Evolutionary conservation across 2,113 vertebrate genomes (phyloP), one percentile per base, ranked within the genome.

Genomic region (Apistogramma diplotaenia): DNA sequence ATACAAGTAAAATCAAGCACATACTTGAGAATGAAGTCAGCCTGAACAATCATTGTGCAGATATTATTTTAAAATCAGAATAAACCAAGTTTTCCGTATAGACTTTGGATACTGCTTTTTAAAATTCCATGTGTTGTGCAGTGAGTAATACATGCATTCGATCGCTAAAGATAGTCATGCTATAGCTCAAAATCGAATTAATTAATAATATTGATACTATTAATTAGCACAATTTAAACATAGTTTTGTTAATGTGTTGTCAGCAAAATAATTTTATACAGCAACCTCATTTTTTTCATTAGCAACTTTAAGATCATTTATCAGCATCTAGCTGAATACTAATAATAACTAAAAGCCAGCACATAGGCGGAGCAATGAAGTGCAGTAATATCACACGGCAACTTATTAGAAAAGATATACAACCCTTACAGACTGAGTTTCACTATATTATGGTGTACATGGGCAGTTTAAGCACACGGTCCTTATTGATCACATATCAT

Each of bases 401-500:
- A 1, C 23, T 55, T 56, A 57, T 29, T 8, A 46, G 58, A 27
- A 35, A 78, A 60, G 13, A 59, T 57, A 70, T 35, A 51, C 31
- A 70, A 10, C 18, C 1, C 53, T 49, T 54, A 55, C 13, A 85
- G 35, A 73, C 16, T 78, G 49, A 31, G 6, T 78, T 33, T 25
- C 23, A 46, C 16, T 54, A 6, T 55, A 74, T 65, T 60, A 23
- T 18, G 27, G 40, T 31, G 29, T 19, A 51, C n/a, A 31, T 4
- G 33, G 31, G 33, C 61, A 43, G n/a, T 51, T 82, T 31, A 60
- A 58, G 58, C 73, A 29, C 76, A 55, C 77, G 33, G 1, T 27
- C 46, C 57, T 75, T 74, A 86, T 89, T 87, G 87, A 91, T 91
- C 77, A 58, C 74, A 73, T 5, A 82, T 85, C 84, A 78, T 55